A percentile compares a stretch with the other conserved stretches of the same genome.
Evolutionary conservation across 2,113 vertebrate species (phyloP).

Genomic region (Phylloscopus trochilus): DNA sequence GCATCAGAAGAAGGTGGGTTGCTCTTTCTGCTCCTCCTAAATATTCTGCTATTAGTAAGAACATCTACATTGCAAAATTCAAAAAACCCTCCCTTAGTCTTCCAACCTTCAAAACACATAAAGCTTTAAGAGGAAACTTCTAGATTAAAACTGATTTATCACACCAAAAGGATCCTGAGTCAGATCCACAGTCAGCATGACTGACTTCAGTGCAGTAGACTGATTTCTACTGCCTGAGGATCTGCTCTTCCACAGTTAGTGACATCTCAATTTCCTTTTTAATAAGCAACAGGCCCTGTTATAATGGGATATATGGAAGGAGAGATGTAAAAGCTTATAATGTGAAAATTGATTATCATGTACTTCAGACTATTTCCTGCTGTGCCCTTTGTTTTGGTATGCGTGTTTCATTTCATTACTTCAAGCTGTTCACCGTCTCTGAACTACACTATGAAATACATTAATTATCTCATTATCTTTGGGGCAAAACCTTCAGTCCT

Average conservation of each 20-base stretch:
- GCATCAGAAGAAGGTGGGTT: not conserved
- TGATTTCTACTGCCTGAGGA: slow-evolving; percentile 2
- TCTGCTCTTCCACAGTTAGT: not conserved
- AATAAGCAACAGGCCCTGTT: slow-evolving; percentile 27
- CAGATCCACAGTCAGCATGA: not conserved
- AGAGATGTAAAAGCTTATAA: slow-evolving; percentile 46
- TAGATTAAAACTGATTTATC: not conserved
- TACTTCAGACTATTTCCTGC: slow-evolving; percentile 55
- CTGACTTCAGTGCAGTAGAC: not conserved
- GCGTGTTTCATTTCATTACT: slow-evolving; percentile 22
- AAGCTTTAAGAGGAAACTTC: not conserved
- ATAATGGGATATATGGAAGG: slow-evolving; percentile 39
- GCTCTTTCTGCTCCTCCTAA: not conserved
- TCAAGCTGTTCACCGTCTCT: not conserved
- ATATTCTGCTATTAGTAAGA: not conserved
- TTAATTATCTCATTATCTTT: slow-evolving; percentile 42
- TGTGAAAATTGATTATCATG: slow-evolving; percentile 58
- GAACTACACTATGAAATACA: slow-evolving; percentile 10
- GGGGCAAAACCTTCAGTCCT: slow-evolving; percentile 33
- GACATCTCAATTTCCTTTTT: slow-evolving; percentile 58
- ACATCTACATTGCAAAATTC: not conserved
- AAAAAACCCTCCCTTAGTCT: not conserved
- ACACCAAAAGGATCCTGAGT: not conserved
- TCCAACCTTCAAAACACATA: not conserved
- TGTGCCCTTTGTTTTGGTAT: slow-evolving; percentile 59